Conservation (phyloP, 30 jellyfish, hydroid and myxozoan species). For the Pseudorhiza aurosa region DNA sequence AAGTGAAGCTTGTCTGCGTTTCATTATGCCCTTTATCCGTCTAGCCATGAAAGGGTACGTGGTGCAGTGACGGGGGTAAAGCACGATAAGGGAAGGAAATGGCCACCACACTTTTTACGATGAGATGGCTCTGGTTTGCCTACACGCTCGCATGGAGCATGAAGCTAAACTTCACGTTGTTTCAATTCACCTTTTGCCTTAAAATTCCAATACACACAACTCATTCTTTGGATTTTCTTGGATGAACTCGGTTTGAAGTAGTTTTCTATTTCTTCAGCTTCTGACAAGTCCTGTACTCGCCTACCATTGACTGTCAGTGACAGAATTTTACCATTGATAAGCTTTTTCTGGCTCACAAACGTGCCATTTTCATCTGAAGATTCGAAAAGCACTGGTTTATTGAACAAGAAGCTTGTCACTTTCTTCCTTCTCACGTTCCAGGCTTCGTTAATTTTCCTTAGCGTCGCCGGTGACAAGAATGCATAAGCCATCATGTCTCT, state of each 20-base stretch:
- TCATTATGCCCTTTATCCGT: no score
- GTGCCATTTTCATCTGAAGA: not conserved
- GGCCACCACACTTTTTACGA: no score
- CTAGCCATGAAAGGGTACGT: no score
- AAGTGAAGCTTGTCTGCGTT: no score
- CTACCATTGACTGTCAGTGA: conserved; percentile 30
- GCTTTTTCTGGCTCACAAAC: not conserved
- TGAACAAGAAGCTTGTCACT: conserved; percentile 27
- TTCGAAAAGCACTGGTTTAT: conserved; percentile 18
- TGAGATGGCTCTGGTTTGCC: no score
- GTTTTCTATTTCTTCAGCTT: conserved; percentile 42
- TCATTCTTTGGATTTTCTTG: not conserved
- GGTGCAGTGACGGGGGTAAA: no score
- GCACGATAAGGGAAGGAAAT: no score
- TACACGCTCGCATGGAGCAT: no score
- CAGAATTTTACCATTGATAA: conserved; percentile 2
- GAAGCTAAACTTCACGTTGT: no score
- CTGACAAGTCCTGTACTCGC: conserved; percentile 9
- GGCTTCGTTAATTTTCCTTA: conserved; percentile 20
- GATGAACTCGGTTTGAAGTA: conserved; percentile 33
- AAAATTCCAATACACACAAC: conserved; percentile 60
- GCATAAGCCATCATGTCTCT: not conserved
- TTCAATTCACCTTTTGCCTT: conserved; percentile 29
- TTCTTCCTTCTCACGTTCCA: conserved; percentile 14
- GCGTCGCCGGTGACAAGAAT: conserved; percentile 30